Base-by-base conservation (phyloP, 2,888 invertebrate species). In the Dascillus cervinus region DNA sequence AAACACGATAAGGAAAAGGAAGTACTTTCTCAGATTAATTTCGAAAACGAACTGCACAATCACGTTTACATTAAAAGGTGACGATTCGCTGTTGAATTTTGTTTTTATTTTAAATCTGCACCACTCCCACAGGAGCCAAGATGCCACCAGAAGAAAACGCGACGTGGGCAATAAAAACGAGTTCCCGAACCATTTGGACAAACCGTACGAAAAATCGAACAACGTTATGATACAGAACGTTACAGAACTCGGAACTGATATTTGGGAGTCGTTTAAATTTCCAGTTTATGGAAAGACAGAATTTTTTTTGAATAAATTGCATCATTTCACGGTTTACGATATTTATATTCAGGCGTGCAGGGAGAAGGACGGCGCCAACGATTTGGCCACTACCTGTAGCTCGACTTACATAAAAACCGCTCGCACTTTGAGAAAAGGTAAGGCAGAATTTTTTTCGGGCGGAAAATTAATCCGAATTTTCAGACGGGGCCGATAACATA, bases 11-110 rank as follows among this genome's bases (percentile, higher is more conserved):
- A 56, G 42, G 78, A 77, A 49, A 70, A 71, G 44, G 79, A 79
- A 46, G 75, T 69, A 34, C 72, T 72, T 44, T 70, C 71, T 46
- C 67, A 74, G 34, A 82, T 79, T 25, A 69, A 72, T 12, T 89
- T 91, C 56, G 89, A 91, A 61, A 82, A 90, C 57, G 74, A 77
- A 19, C 58, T 91, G 27, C 87, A 88, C 53, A 88, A 90, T 62
- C 71, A 71, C 56, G 79, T 89, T 29, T 79, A 78, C 51, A 56
- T 75, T 2, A 75, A 72, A 52, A 65, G 55, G 51, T 43, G 34
- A 24, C 34, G 26, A 3, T 10, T 22, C 13, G n/a, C 15, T 5
- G 8, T 13, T 24, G n/a, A 19, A 9, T 10, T 32, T 21, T 13
- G 3, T 28, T 28, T 33, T n/a, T n/a, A n/a, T n/a, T n/a, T n/a